These are phyloP conservation scores for Elachura formosa DNA, from an alignment of 2,113 vertebrate genomes.

Conservation along the genomic window DNA sequence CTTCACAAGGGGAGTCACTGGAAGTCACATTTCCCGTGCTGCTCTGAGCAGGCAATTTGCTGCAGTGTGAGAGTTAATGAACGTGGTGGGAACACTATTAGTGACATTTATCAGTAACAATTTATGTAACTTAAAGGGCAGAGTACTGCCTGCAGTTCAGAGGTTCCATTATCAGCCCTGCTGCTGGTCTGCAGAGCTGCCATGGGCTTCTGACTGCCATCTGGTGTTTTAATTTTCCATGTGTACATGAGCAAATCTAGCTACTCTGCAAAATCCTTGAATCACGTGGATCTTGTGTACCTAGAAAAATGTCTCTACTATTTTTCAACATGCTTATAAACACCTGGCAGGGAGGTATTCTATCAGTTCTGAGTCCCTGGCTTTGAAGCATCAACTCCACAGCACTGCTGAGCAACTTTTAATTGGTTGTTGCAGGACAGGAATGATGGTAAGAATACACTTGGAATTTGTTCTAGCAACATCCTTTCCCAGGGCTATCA, in stretches of 20 bases:
- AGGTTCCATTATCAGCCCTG: not conserved
- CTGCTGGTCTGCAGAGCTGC: not conserved
- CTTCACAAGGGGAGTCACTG: not conserved
- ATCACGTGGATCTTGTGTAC: not conserved
- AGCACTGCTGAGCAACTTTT: not conserved
- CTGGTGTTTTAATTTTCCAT: not conserved
- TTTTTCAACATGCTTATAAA: not conserved
- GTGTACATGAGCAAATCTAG: not conserved
- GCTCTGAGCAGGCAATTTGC: not conserved
- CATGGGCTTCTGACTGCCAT: not conserved
- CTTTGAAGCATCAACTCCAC: not conserved
- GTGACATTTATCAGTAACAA: not conserved
- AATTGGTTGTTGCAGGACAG: not conserved
- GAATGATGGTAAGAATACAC: not conserved
- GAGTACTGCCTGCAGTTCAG: not conserved
- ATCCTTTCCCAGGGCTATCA: not conserved
- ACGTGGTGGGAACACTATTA: not conserved
- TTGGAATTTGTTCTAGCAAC: not conserved
- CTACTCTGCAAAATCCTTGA: not conserved
- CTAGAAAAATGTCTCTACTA: not conserved
- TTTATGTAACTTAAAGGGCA: not conserved
- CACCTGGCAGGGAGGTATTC: not conserved
- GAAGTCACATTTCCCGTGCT: not conserved
- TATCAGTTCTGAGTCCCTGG: not conserved
- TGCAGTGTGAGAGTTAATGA: not conserved